phyloP scores from a whole-genome alignment of 1,140 invertebrate species.

The Stegodyphus dumicola region DNA sequence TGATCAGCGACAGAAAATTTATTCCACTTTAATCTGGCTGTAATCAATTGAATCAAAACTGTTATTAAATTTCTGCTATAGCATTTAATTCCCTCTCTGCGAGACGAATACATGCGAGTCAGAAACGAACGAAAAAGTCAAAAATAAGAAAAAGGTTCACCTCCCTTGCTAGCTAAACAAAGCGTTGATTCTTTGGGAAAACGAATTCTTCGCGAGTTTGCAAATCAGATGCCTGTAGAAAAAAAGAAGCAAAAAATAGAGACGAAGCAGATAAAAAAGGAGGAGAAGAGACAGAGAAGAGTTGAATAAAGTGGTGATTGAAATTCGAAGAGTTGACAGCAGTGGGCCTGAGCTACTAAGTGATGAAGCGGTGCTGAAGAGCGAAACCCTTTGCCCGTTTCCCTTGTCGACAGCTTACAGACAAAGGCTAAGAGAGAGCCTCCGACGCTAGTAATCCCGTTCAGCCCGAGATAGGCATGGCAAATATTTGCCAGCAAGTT shows the following conservation, averaged over 20 bases:
- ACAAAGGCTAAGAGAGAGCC: constrained; percentile 49
- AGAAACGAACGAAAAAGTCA: constrained; percentile 1
- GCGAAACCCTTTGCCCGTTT: constrained; percentile 43
- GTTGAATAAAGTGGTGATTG: constrained; percentile 61
- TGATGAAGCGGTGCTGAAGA: constrained; percentile 48
- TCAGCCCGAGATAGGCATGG: constrained; percentile 59
- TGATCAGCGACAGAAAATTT: neutral
- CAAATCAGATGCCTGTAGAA: constrained; percentile 58
- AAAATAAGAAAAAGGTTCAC: constrained; percentile 37
- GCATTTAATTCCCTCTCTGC: constrained; percentile 43
- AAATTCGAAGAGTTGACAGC: constrained; percentile 60
- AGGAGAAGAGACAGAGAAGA: constrained; percentile 34
- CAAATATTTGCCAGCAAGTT: constrained; percentile 55
- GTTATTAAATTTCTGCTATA: constrained; percentile 51
- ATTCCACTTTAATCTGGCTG: constrained; percentile 43
- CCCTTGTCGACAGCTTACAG: constrained; percentile 47
- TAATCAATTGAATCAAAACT: constrained; percentile 55
- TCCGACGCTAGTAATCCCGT: constrained; percentile 52
- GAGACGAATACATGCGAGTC: constrained; percentile 30
- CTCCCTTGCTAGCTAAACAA: constrained; percentile 52
- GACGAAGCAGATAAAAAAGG: constrained; percentile 11
- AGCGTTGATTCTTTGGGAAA: constrained; percentile 59
- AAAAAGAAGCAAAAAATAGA: constrained; percentile 14
- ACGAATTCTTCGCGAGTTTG: constrained; percentile 57
- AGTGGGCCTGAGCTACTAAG: constrained; percentile 49